Evolutionary conservation across 2,888 invertebrate species (phyloP).

Genomic region (Linyphia triangularis): DNA sequence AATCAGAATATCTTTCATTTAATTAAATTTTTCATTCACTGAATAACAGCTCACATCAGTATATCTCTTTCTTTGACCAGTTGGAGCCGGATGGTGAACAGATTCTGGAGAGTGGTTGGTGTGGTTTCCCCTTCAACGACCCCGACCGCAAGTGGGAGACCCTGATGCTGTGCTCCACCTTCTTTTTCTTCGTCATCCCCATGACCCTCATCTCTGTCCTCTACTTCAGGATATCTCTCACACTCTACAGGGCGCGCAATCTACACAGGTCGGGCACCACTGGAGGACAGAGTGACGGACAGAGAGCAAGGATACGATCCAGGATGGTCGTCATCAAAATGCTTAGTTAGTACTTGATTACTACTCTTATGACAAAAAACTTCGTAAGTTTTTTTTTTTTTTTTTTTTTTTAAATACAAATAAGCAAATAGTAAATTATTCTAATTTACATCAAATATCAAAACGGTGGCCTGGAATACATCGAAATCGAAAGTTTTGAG

Average conservation of each 20-base stretch:
- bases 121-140: slow-evolving; percentile 79
- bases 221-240: slow-evolving; percentile 79
- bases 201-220: slow-evolving; percentile 81
- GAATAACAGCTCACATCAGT: too few species aligned
- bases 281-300: slow-evolving; percentile 76
- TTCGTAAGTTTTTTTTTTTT: not conserved
- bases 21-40: too few species aligned
- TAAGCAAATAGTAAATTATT: too few species aligned
- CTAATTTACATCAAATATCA: too few species aligned
- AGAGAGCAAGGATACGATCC: slow-evolving; percentile 78
- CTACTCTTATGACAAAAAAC: too few species aligned
- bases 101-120: slow-evolving; percentile 78
- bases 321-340: slow-evolving; percentile 79
- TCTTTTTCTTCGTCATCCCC: slow-evolving; percentile 81
- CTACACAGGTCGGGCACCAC: slow-evolving; percentile 61
- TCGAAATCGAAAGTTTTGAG: too few species aligned
- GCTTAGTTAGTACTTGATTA: slow-evolving; percentile 78
- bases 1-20: too few species aligned
- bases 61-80: too few species aligned
- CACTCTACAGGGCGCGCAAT: slow-evolving; percentile 77
- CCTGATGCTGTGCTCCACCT: slow-evolving; percentile 81
- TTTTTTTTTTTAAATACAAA: not conserved
- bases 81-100: slow-evolving; percentile 26
- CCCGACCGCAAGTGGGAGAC: slow-evolving; percentile 77
- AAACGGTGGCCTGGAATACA: too few species aligned